Evolutionary conservation across 2,113 vertebrate species (phyloP).

Genomic region (human): GRCh38 chr3:69901001-69901500

Average conservation of each 20-base stretch:
- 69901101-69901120: not conserved
- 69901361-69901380: not conserved
- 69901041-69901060: slow-evolving; percentile 32
- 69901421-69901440: not conserved
- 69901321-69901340: not conserved
- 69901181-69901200: not conserved
- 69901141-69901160: not conserved
- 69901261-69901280: not conserved
- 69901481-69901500: not conserved
- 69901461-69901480: not conserved
- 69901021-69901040: slow-evolving; percentile 46
- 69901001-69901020: not conserved
- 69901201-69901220: not conserved
- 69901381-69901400: not conserved
- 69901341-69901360: not conserved
- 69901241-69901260: not conserved
- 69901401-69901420: not conserved
- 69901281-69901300: not conserved
- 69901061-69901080: not conserved
- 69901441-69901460: not conserved
- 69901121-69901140: not conserved
- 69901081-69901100: not conserved
- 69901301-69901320: not conserved
- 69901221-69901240: not conserved
- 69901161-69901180: not conserved